Evolutionary conservation across 1,140 invertebrate species (phyloP), one percentile per base, ranked within the genome.

Genomic region (Limonius californicus): DNA sequence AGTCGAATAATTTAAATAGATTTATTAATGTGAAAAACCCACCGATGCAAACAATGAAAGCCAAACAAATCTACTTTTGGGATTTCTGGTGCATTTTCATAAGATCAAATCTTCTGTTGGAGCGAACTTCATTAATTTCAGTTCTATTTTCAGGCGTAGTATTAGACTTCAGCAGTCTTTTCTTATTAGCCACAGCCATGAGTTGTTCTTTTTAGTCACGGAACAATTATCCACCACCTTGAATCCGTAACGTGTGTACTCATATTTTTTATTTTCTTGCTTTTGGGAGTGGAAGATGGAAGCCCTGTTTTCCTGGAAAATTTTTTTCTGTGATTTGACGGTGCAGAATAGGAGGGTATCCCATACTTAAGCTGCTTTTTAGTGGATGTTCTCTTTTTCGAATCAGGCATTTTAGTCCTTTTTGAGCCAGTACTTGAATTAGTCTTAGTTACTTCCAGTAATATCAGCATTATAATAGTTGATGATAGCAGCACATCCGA

Each of bases 51-150:
- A n/a, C n/a, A n/a, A n/a, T n/a, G n/a, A 27, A 27, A 27, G 3
- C 23, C 23, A 27, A 27, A 27, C 23, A 27, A 27, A 27, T 11
- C n/a, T 39, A 39, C n/a, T 39, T 39, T 2, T 12, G 2, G 2
- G 7, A 11, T 12, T 57, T 21, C 14, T 43, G 30, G 1, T 39
- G 16, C 56, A 57, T 57, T 14, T 57, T 42, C 56, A 57, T 57
- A 3, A 57, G n/a, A 23, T 57, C 56, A 12, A 57, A 57, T 2
- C 56, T 15, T 14, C 56, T 43, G 20, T 57, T 57, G 4, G 56
- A 57, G 21, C 56, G 14, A 1, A 57, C 56, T 30, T 35, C 55
- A 42, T 39, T 57, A 18, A 57, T 57, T 42, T 19, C 32, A 6
- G 55, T 15, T 11, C 55, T 30, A 30, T 57, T 42, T 9, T 57